Evolutionary conservation across 1,140 invertebrate species (phyloP).

Genomic region (Papilio aristodemus): DNA sequence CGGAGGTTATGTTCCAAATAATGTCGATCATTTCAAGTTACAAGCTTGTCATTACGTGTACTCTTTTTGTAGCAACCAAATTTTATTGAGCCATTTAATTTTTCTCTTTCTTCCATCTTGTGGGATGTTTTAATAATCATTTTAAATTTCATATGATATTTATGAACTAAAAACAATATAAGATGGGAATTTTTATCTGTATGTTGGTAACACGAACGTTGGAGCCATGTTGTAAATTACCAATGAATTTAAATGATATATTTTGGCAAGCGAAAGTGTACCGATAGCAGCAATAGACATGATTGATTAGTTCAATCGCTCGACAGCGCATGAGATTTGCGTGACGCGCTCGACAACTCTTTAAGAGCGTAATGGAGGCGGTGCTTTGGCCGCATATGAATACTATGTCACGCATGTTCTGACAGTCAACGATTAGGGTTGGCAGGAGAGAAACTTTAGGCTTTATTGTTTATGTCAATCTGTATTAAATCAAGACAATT

Average conservation of each 20-base stretch:
- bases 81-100: no score
- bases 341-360: slow-evolving; percentile 37
- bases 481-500: no score
- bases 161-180: no score
- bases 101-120: no score
- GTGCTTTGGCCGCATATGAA: slow-evolving; percentile 5
- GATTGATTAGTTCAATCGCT: slow-evolving; percentile 46
- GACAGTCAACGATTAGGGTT: slow-evolving; percentile 21
- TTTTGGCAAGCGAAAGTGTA: slow-evolving; percentile 38
- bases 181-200: no score
- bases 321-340: slow-evolving; percentile 42
- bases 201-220: not conserved
- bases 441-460: not conserved
- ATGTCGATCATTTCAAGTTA: slow-evolving; percentile 44
- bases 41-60: slow-evolving; percentile 2
- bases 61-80: not conserved
- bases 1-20: slow-evolving; percentile 47
- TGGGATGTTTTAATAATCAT: no score
- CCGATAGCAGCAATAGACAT: slow-evolving; percentile 42
- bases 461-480: not conserved
- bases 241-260: slow-evolving; percentile 24
- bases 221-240: not conserved
- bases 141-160: no score
- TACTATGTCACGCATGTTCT: slow-evolving; percentile 24
- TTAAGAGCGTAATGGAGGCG: slow-evolving; percentile 32